Conservation (phyloP, 1,140 invertebrate species). For the Drosophila guanche region DNA sequence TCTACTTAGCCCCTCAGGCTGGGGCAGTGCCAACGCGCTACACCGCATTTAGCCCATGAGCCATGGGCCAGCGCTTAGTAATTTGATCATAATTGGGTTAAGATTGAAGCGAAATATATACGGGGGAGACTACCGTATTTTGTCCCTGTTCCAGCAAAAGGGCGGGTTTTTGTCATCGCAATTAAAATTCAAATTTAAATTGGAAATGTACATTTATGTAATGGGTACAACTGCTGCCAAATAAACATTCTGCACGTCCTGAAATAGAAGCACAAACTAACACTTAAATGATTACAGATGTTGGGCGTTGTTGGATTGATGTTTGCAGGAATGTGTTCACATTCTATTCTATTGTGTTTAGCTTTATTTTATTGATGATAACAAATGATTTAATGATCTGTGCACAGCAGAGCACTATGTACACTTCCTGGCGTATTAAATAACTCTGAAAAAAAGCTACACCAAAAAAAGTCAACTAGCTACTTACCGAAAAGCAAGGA, state of each 20-base stretch:
- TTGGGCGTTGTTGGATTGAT: slow-evolving; percentile 1
- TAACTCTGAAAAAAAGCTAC: slow-evolving; percentile 46
- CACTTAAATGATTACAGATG: slow-evolving; percentile 69
- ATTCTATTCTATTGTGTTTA: too few species aligned
- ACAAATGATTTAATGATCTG: too few species aligned
- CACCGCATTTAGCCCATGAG: slow-evolving; percentile 62
- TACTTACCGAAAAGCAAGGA: slow-evolving; percentile 11
- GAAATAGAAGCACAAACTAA: slow-evolving; percentile 44
- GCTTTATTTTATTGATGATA: too few species aligned
- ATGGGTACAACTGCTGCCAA: slow-evolving; percentile 12
- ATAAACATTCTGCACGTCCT: slow-evolving; percentile 10
- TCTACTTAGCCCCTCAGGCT: slow-evolving; percentile 23
- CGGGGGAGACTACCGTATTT: slow-evolving; percentile 17
- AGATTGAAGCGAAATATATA: slow-evolving; percentile 47
- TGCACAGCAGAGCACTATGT: too few species aligned
- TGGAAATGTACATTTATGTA: slow-evolving; percentile 60
- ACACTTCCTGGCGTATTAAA: slow-evolving; percentile 33
- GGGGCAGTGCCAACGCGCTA: slow-evolving; percentile 22
- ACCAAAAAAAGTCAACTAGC: slow-evolving; percentile 36
- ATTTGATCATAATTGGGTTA: slow-evolving; percentile 64
- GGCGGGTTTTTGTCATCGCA: slow-evolving; percentile 38
- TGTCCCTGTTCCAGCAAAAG: slow-evolving; percentile 6
- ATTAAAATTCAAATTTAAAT: slow-evolving; percentile 59
- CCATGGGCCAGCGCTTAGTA: slow-evolving; percentile 43
- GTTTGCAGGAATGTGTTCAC: too few species aligned